phyloP scores from a whole-genome alignment of 2,113 vertebrate species.

The Neoarius graeffei region DNA sequence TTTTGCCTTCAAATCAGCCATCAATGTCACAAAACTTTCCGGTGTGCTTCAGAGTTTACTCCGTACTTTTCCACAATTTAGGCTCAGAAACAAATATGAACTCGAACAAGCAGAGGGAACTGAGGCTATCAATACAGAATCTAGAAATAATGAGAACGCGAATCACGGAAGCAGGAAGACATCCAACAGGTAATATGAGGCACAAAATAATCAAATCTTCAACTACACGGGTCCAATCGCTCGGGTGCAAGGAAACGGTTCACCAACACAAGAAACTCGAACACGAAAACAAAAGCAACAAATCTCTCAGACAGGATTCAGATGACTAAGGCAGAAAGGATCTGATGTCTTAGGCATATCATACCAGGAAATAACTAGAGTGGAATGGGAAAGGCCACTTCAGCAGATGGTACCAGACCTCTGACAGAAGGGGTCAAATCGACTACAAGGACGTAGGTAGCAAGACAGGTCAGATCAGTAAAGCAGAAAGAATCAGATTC shows the following conservation, averaged over 20 bases:
- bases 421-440: constrained; percentile 1
- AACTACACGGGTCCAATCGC: not conserved
- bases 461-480: not conserved
- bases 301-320: not conserved
- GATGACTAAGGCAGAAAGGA: not conserved
- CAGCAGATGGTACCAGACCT: not conserved
- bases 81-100: not conserved
- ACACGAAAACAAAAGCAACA: not conserved
- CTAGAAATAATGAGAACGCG: not conserved
- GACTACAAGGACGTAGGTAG: not conserved
- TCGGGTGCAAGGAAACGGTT: not conserved
- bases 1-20: not conserved
- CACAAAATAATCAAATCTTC: not conserved
- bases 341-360: not conserved
- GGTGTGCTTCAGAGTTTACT: not conserved
- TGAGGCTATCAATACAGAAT: not conserved
- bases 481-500: not conserved
- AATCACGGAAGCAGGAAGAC: not conserved
- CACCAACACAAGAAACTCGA: not conserved
- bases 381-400: not conserved
- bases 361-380: not conserved
- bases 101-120: not conserved
- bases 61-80: not conserved
- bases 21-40: not conserved
- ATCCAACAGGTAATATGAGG: not conserved